phyloP scores from a whole-genome alignment of 1,140 invertebrate genomes.

The Homalodisca vitripennis region DNA sequence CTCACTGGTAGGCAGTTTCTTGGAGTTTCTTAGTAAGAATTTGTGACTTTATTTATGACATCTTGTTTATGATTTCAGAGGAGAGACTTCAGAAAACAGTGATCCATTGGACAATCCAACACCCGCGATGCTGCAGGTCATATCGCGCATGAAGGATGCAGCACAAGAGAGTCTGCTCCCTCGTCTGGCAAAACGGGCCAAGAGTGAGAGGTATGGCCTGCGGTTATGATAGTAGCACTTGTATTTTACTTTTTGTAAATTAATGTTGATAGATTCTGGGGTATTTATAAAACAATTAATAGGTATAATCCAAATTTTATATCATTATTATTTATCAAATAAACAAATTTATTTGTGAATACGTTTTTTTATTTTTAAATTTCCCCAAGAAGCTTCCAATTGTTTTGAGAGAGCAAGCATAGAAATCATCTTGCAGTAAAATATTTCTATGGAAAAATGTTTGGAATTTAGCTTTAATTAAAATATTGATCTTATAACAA shows the following conservation, averaged over 20 bases:
- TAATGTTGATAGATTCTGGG: neutral
- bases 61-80: neutral
- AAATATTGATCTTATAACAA: too few relatives aligned
- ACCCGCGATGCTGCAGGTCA: conserved; percentile 54
- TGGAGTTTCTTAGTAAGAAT: neutral
- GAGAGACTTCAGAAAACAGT: conserved; percentile 4
- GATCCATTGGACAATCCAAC: conserved; percentile 48
- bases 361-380: neutral
- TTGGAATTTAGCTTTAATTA: neutral
- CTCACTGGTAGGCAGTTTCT: neutral
- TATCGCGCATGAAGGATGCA: conserved; percentile 50
- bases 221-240: neutral
- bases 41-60: conserved; percentile 15
- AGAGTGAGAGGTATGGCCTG: conserved; percentile 34
- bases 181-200: conserved; percentile 23
- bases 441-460: neutral
- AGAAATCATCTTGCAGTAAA: conserved; percentile 3
- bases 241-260: too few relatives aligned
- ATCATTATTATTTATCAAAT: neutral
- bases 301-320: neutral
- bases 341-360: conserved; percentile 6
- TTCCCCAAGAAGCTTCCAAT: neutral
- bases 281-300: neutral
- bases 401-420: neutral
- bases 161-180: conserved; percentile 35